Base-by-base conservation (phyloP, 2,113 vertebrate species). In the Herpetotheres cachinnans region DNA sequence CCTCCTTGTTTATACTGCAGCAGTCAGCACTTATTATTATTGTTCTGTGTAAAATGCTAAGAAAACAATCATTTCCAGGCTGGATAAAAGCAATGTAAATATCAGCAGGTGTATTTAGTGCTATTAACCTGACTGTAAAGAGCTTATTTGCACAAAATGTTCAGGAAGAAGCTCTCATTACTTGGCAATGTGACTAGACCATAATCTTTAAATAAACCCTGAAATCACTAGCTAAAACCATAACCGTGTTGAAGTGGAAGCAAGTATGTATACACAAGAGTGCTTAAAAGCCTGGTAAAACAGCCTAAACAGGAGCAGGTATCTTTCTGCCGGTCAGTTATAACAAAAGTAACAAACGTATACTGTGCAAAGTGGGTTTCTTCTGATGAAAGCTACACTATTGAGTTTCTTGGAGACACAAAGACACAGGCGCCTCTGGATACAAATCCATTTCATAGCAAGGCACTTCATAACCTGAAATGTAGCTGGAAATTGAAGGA, bases 11-110 rank as follows among this genome's bases (percentile, higher is more conserved):
- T 95, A 84, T 84, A 71, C 16, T 79, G 30, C 65, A 82, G 34
- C 40, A 87, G 65, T 85, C 62, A 66, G 22, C 4, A 4, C 10
- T 95, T 92, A 87, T 86, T 92, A 87, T 21, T 92, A 87, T 21
- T 85, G 34, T 72, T 76, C 93, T 91, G 58, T 73, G 86, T 49
- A 90, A 95, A 97, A 94, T 15, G 6, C 42, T 89, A 85, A 77
- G 62, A 79, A 89, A 92, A 87, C 66, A 89, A 54, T 74, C 15
- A 83, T 87, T 96, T 96, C 93, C 89, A 95, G 91, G 84, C 50
- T 94, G 40, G 27, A 63, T 66, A 96, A 92, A 96, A 90, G 71
- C 90, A 93, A 72, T 74, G 84, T 86, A 98, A 96, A 97, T 95
- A 97, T 47, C 63, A 95, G 32, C 89, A 94, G 44, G 59, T 97